Evolutionary conservation across 2,888 invertebrate species (phyloP).

Genomic region (Cephus pulcher): DNA sequence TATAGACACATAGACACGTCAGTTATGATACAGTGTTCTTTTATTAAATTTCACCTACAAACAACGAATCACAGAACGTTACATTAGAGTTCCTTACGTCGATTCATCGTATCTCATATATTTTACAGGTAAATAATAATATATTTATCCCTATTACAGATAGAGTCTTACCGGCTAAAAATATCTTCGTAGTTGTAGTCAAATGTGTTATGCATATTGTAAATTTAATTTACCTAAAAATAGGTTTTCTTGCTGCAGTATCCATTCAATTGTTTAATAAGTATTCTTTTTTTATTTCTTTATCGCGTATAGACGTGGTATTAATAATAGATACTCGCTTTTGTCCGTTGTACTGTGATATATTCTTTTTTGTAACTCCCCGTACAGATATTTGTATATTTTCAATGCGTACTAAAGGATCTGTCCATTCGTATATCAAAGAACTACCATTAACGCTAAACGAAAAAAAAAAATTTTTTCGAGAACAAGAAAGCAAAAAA

Average conservation of each 20-base stretch:
- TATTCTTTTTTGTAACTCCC: conserved; percentile 27
- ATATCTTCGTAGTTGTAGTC: conserved; percentile 62
- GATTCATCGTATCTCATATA: conserved; percentile 63
- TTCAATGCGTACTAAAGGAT: conserved; percentile 29
- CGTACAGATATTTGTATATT: conserved; percentile 14
- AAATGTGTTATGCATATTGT: conserved; percentile 59
- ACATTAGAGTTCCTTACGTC: conserved; percentile 66
- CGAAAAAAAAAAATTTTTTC: neutral
- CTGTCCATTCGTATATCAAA: conserved; percentile 34
- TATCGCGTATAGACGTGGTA: conserved; percentile 57
- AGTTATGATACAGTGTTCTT: conserved; percentile 63
- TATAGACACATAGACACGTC: neutral
- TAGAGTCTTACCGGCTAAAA: conserved; percentile 64
- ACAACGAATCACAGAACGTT: conserved; percentile 68
- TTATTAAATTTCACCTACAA: conserved; percentile 68
- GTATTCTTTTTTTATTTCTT: conserved; percentile 17
- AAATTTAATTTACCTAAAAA: conserved; percentile 64
- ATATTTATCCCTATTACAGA: conserved; percentile 63
- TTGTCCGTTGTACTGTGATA: conserved; percentile 62
- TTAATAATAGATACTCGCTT: conserved; percentile 59
- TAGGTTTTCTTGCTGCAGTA: conserved; percentile 53
- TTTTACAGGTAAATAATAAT: conserved; percentile 65
- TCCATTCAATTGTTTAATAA: conserved; percentile 41
- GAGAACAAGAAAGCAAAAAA: neutral
- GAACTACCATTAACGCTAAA: neutral